Base-by-base conservation (phyloP, 2,113 vertebrate species). In the Piprites chloris region DNA sequence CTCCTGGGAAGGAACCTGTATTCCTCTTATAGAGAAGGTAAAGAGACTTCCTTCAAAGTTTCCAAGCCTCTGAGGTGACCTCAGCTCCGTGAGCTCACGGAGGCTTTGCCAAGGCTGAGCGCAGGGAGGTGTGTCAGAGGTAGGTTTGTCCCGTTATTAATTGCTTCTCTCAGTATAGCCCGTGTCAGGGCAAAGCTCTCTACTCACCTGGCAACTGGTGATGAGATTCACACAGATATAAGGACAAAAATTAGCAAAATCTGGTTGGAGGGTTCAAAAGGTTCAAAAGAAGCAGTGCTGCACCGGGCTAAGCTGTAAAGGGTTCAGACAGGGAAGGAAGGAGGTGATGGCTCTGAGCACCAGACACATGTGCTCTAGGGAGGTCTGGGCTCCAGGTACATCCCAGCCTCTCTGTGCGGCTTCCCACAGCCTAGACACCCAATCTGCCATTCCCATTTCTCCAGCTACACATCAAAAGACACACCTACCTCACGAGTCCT, bases 1-100 rank as follows among this genome's bases (percentile, higher is more conserved):
- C 76, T 80, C 80, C 33, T 15, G 91, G 93, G 94, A 84, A 61
- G 77, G 72, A 90, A 61, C 80, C 86, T 49, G n/a, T 73, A 22
- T 56, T 66, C 46, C 76, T 84, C 72, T 69, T 30, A 37, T 0
- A 1, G 41, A 61, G 83, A 44, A 52, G 59, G 80, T 66, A 55
- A 73, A 61, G 83, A 69, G 89, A 65, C 80, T 90, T 96, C 80
- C 80, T 80, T 76, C 86, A 33, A 33, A 77, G 63, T 75, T 89
- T 90, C 89, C 95, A 92, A 22, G 15, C 5, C 83, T 88, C 82
- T 86, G 83, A 85, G 80, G 93, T 10, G 30, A 41, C 79, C 68
- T 73, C 86, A 88, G 86, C 58, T 59, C 71, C 24, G 27, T 68
- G 86, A 90, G 85, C 30, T 82, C 82, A 68, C 6, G 3, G 37